Evolutionary conservation across 92 coral and sea anemone genomes (phyloP), one percentile per base, ranked within the genome.

Genomic region (Pocillopora meandrina): DNA sequence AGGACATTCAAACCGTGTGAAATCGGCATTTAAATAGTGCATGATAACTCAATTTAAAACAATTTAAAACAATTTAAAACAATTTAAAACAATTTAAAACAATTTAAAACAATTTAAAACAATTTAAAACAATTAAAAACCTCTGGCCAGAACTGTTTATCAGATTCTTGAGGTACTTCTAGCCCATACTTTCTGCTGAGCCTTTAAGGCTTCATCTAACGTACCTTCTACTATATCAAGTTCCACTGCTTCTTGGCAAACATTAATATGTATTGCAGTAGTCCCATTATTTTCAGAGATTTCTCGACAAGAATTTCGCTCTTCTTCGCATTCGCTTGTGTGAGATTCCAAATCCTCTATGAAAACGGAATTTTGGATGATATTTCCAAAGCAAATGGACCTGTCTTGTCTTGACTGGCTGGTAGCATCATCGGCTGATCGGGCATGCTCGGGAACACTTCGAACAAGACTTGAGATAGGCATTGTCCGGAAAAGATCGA

Each of bases 221-320:
- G 49, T 14, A 47, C 36, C 63, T 12, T 79, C 83, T 15, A 79
- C 64, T 8, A 21, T 7, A 6, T 79, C 83, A 15, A 65, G 74
- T 65, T 79, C 74, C 74, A 19, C 36, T 21, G 83, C 73, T 10
- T 79, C 74, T 2, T 65, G 10, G 21, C 83, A 79, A 21, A 47
- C 83, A 16, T 21, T 73, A 14, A 7, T 9, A 15, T 49, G 55
- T 4, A 65, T 49, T 52, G 59, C 19, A 49, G 18, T 47, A n/a
- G n/a, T 13, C 49, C 10, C 35, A 23, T 5, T 31, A 21, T 12
- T 19, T 9, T 62, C 71, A 19, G 21, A 16, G 68, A 11, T 16
- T 76, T 76, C 59, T 10, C 42, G 81, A 20, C 36, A 18, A 2
- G 18, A 61, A 62, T 61, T 62, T 36, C 8, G 18, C 10, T 65